Percentiles rank a stretch among this genome's conserved stretches.
Conservation (phyloP, 1,140 invertebrate species). For the Lordiphosa mommai region DNA sequence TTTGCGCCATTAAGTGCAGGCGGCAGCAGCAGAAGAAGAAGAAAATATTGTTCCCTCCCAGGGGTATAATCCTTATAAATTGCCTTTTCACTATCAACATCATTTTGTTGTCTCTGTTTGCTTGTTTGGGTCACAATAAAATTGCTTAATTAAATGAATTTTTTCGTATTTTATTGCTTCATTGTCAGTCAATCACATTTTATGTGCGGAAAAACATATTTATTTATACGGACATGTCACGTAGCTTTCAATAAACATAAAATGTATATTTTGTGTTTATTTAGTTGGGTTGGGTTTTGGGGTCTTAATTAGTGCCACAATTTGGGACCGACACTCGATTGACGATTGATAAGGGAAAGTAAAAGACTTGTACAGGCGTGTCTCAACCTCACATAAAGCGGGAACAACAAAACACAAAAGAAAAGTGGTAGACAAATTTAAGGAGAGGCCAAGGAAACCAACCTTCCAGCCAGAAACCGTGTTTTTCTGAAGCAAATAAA, state of each 20-base stretch:
- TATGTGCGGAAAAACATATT: conserved; percentile 9
- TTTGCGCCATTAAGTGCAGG: conserved; percentile 6
- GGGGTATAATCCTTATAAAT: conserved; percentile 60
- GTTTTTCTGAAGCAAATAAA: no score
- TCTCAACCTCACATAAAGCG: neutral
- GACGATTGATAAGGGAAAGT: conserved; percentile 4
- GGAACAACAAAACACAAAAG: neutral
- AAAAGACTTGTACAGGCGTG: neutral
- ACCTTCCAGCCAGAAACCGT: no score
- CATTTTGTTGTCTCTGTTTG: conserved; percentile 54
- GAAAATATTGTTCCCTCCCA: conserved; percentile 60
- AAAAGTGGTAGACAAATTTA: no score
- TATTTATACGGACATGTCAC: conserved; percentile 63
- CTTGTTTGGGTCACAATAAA: conserved; percentile 42
- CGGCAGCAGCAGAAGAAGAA: conserved; percentile 2
- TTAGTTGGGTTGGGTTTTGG: conserved; percentile 8
- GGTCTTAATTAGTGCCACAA: conserved; percentile 57
- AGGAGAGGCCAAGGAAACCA: no score
- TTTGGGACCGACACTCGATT: conserved; percentile 9
- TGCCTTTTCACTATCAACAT: conserved; percentile 53
- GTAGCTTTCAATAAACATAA: conserved; percentile 52
- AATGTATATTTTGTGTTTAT: conserved; percentile 7
- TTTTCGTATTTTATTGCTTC: conserved; percentile 59
- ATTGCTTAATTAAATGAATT: conserved; percentile 76
- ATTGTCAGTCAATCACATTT: conserved; percentile 54